Percentiles rank a stretch among this genome's conserved stretches.
Evolutionary conservation across 2,797 vertebrate genomes (phyloP).

Genomic region (Peromyscus aztecus): DNA sequence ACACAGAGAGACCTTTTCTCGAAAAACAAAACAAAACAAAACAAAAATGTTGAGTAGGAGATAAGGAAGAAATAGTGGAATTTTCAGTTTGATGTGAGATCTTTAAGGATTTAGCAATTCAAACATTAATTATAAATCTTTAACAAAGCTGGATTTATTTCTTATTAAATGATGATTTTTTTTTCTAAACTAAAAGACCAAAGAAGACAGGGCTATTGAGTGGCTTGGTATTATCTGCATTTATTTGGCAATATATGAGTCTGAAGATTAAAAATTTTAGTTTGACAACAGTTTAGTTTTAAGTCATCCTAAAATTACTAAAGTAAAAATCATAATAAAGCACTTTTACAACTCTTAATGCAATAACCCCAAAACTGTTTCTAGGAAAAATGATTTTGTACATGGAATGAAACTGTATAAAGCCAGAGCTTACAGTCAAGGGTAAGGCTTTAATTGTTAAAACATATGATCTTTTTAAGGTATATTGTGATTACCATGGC

Average conservation of each 20-base stretch:
- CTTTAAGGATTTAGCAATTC: conserved; percentile 44
- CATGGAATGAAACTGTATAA: conserved; percentile 89
- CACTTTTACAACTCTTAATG: conserved; percentile 87
- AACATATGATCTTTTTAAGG: conserved; percentile 87
- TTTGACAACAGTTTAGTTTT: conserved; percentile 89
- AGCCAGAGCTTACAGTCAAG: conserved; percentile 89
- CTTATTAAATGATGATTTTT: conserved; percentile 51
- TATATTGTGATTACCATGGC: conserved; percentile 99
- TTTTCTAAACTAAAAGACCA: conserved; percentile 1
- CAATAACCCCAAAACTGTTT: conserved; percentile 85
- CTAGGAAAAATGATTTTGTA: conserved; percentile 89
- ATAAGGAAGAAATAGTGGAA: background rate
- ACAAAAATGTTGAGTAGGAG: background rate
- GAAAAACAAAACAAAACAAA: too few relatives aligned
- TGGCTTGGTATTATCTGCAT: conserved; percentile 6
- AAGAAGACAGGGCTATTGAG: conserved; percentile 10
- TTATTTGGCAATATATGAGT: conserved; percentile 18
- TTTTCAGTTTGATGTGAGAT: background rate
- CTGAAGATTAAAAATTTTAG: background rate
- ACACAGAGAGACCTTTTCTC: too few relatives aligned
- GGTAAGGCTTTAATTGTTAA: conserved; percentile 81
- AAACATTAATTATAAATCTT: conserved; percentile 30
- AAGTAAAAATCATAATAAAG: conserved; percentile 89
- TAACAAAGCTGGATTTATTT: conserved; percentile 10
- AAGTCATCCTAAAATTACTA: conserved; percentile 89